Evolutionary conservation across 1,140 invertebrate species (phyloP).

Genomic region (Calephelis nemesis): DNA sequence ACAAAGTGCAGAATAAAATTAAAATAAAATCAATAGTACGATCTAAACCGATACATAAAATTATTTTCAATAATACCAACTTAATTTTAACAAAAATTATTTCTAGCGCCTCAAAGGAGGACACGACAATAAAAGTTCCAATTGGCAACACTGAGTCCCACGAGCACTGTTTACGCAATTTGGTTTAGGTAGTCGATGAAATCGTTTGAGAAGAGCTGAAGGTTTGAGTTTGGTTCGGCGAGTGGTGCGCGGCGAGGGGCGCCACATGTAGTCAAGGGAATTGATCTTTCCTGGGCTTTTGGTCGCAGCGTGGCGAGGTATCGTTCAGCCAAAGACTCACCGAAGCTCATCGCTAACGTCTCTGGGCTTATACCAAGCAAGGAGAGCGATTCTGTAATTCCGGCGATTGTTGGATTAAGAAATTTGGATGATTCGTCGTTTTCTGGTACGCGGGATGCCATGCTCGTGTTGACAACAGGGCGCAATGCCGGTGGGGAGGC

Average conservation of each 20-base stretch:
- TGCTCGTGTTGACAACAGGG: slow-evolving; percentile 76
- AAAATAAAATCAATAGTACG: slow-evolving; percentile 78
- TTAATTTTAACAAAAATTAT: slow-evolving; percentile 79
- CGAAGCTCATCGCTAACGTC: slow-evolving; percentile 65
- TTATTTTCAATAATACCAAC: slow-evolving; percentile 78
- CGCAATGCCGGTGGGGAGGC: slow-evolving; percentile 70
- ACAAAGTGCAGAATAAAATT: slow-evolving; percentile 78
- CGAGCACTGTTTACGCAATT: slow-evolving; percentile 70
- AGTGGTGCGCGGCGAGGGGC: slow-evolving; percentile 42
- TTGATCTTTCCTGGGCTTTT: slow-evolving; percentile 43
- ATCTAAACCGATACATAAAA: slow-evolving; percentile 77
- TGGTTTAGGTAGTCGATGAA: slow-evolving; percentile 81
- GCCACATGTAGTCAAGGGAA: slow-evolving; percentile 49
- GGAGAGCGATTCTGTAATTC: slow-evolving; percentile 71
- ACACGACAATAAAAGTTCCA: slow-evolving; percentile 50
- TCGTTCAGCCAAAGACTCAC: slow-evolving; percentile 65
- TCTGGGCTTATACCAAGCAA: slow-evolving; percentile 66
- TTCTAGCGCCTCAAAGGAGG: slow-evolving; percentile 52
- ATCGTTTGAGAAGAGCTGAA: slow-evolving; percentile 81
- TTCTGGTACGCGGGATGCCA: slow-evolving; percentile 60
- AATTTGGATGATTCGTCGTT: slow-evolving; percentile 48
- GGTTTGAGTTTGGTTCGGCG: slow-evolving; percentile 58
- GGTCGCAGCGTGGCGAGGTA: slow-evolving; percentile 58
- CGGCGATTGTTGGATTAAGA: slow-evolving; percentile 51
- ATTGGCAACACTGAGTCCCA: slow-evolving; percentile 36